These are phyloP conservation scores for Chlorospingus semifuscus DNA, from an alignment of 2,797 vertebrate species.

Conservation along the genomic window DNA sequence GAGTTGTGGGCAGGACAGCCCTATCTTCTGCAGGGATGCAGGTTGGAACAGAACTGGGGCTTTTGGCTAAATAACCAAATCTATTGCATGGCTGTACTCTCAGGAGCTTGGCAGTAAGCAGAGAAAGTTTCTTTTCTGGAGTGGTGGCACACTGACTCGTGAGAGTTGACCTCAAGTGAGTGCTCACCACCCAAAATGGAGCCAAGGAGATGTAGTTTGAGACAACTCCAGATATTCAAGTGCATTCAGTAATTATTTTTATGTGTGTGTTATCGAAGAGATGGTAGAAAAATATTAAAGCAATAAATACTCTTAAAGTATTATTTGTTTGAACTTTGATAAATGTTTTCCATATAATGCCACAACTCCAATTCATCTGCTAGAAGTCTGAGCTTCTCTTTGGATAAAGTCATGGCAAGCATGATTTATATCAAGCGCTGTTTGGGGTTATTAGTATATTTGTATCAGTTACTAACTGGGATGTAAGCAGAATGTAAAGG, in stretches of 20 bases:
- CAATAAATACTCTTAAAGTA: slow-evolving; percentile 33
- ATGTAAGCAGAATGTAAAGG: neutral
- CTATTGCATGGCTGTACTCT: neutral
- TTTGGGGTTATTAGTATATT: slow-evolving; percentile 9
- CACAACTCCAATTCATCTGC: neutral
- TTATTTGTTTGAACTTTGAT: slow-evolving; percentile 53
- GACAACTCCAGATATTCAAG: neutral
- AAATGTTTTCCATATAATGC: slow-evolving; percentile 43
- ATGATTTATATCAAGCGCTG: neutral
- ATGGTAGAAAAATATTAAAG: slow-evolving; percentile 54
- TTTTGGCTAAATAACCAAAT: neutral
- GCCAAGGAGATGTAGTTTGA: neutral
- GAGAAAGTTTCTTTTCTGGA: neutral
- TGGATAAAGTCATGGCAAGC: neutral
- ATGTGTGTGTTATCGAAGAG: neutral
- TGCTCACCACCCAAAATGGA: neutral
- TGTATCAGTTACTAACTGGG: neutral
- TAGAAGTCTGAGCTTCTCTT: neutral
- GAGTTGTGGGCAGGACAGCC: neutral
- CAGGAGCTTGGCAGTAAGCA: neutral
- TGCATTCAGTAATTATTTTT: neutral
- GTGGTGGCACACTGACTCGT: neutral
- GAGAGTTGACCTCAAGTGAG: neutral
- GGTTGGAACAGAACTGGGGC: neutral
- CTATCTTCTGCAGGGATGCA: neutral